phyloP scores from a whole-genome alignment of 1,140 invertebrate species.

The Megalopta genalis region DNA sequence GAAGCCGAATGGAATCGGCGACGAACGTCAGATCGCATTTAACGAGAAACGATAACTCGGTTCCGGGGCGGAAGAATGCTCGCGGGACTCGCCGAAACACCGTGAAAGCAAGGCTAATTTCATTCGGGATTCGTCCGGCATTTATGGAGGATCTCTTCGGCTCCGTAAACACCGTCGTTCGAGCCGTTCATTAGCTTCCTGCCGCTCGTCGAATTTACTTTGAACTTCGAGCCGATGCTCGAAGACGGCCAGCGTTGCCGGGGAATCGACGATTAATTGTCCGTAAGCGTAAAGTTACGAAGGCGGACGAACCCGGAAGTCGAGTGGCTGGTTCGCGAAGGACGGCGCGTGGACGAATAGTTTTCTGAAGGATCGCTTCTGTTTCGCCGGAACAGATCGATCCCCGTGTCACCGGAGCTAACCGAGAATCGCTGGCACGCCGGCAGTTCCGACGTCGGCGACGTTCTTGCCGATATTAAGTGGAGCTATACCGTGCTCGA shows the following conservation, averaged over 20 bases:
- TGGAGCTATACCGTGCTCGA: neutral
- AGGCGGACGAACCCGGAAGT: neutral
- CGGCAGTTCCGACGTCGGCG: neutral
- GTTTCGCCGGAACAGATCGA: constrained; percentile 3
- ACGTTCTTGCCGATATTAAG: too few species aligned
- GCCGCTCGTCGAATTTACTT: constrained; percentile 21
- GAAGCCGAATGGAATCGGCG: too few species aligned
- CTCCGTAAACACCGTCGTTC: neutral
- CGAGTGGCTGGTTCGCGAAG: neutral
- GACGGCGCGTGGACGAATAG: neutral
- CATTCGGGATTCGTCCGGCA: neutral
- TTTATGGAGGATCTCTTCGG: neutral
- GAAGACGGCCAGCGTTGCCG: neutral
- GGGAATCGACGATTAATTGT: constrained; percentile 16
- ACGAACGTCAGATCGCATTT: too few species aligned
- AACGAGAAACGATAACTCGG: neutral
- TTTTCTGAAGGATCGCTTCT: neutral
- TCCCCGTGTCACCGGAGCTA: neutral
- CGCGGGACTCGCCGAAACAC: neutral
- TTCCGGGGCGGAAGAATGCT: neutral
- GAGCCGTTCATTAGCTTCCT: constrained; percentile 6
- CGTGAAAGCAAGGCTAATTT: neutral
- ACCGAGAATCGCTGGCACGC: too few species aligned
- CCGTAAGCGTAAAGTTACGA: neutral
- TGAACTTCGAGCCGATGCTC: neutral